Evolutionary conservation across 2,797 vertebrate species (phyloP).

Genomic region (Ficedula albicollis): DNA sequence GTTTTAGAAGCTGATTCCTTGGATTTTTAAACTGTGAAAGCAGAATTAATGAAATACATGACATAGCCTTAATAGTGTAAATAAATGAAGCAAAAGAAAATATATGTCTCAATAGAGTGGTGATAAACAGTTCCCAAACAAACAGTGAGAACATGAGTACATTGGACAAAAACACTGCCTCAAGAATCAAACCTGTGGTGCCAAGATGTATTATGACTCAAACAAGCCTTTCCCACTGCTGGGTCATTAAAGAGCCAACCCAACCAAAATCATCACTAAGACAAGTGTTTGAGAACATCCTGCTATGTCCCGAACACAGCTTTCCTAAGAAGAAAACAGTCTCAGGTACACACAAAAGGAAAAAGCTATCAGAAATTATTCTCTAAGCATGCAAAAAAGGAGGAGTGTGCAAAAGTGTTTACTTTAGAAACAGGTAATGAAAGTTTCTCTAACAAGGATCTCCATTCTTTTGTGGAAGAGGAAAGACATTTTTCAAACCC

Average conservation of each 20-base stretch:
- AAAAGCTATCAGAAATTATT: neutral
- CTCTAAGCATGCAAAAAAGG: neutral
- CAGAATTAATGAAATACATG: neutral
- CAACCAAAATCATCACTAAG: neutral
- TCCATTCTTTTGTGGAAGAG: neutral
- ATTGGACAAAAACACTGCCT: neutral
- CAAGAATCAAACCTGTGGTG: neutral
- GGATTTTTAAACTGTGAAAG: neutral
- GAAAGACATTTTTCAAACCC: neutral
- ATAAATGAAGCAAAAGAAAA: neutral
- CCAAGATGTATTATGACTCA: neutral
- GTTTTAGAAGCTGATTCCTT: neutral
- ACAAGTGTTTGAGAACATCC: neutral
- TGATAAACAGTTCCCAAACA: neutral
- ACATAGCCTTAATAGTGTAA: neutral
- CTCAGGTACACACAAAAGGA: neutral
- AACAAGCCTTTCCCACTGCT: neutral
- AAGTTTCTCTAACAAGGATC: neutral
- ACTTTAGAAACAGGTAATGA: neutral
- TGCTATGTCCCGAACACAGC: neutral
- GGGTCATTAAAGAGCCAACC: neutral
- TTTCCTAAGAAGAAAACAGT: neutral
- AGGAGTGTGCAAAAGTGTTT: neutral
- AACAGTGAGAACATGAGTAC: neutral
- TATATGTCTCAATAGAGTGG: neutral